A percentile compares a stretch with the other conserved stretches of the same genome.
phyloP scores from a whole-genome alignment of 2,888 invertebrate genomes.

The Drosophila meridiana region DNA sequence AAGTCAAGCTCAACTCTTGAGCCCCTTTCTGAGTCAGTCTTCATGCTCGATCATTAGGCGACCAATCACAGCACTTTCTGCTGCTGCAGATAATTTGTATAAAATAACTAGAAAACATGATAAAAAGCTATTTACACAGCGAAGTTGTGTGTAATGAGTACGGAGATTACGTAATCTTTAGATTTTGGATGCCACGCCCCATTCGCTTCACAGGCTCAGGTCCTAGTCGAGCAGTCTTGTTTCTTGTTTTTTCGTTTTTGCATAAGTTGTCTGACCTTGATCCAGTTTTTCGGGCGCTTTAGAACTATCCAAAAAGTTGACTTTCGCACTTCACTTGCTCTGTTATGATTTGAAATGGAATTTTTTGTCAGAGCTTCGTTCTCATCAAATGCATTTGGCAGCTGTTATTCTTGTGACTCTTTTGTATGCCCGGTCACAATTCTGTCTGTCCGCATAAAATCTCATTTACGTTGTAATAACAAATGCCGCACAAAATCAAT shows the following conservation, averaged over 20 bases:
- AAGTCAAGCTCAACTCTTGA: too few species aligned
- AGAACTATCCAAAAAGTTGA: constrained; percentile 10
- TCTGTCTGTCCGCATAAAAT: constrained; percentile 39
- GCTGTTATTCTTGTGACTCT: constrained; percentile 16
- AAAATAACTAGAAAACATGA: too few species aligned
- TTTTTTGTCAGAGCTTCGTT: constrained; percentile 13
- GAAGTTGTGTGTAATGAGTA: too few species aligned
- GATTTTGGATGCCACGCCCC: too few species aligned
- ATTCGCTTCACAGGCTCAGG: too few species aligned
- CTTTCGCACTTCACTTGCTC: constrained; percentile 10
- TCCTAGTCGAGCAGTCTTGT: too few species aligned
- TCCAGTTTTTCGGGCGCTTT: neutral
- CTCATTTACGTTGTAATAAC: constrained; percentile 73
- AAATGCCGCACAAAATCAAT: constrained; percentile 71
- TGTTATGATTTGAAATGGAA: constrained; percentile 36
- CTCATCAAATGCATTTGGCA: constrained; percentile 16
- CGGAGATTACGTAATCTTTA: too few species aligned
- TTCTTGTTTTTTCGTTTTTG: neutral
- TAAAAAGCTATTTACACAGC: too few species aligned
- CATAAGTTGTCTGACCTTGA: constrained; percentile 11
- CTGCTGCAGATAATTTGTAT: too few species aligned
- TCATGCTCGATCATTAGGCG: too few species aligned
- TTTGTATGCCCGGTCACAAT: constrained; percentile 4
- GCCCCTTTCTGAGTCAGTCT: too few species aligned
- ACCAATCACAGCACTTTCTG: too few species aligned